A percentile compares a stretch with the other conserved stretches of the same genome.
phyloP scores from a whole-genome alignment of 2,113 vertebrate species.

The Petromus typicus region DNA sequence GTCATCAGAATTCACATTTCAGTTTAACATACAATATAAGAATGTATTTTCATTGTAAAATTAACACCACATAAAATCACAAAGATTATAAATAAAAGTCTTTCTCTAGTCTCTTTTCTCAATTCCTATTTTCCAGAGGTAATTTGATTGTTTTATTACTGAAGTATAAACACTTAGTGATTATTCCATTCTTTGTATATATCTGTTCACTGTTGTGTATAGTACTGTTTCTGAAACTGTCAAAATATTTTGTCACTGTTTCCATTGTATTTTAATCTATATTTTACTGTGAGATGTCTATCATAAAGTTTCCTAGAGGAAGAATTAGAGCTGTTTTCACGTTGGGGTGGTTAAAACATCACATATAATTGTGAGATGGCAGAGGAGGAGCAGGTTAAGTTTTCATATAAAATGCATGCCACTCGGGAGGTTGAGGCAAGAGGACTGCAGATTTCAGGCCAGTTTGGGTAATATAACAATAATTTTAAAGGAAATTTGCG shows the following conservation, averaged over 20 bases:
- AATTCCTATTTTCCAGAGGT: not conserved
- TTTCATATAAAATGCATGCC: not conserved
- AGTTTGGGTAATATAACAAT: not conserved
- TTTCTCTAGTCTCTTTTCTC: not conserved
- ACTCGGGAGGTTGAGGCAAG: not conserved
- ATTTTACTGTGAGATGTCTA: not conserved
- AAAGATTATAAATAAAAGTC: not conserved
- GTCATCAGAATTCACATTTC: not conserved
- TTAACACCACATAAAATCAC: not conserved
- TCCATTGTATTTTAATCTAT: not conserved
- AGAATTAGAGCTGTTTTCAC: not conserved
- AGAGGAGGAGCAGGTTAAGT: not conserved
- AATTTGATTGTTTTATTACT: not conserved
- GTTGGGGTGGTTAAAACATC: not conserved
- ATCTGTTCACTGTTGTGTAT: not conserved
- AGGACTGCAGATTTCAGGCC: not conserved
- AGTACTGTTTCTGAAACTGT: not conserved
- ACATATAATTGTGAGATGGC: not conserved
- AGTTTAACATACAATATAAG: not conserved
- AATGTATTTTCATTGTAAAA: slow-evolving; percentile 1
- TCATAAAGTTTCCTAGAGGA: not conserved
- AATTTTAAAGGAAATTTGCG: not conserved
- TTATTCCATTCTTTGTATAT: not conserved
- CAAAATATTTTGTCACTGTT: not conserved
- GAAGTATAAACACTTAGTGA: not conserved